A percentile compares a stretch with the other conserved stretches of the same genome.
Conservation (phyloP, 1,140 invertebrate species). For the Rhysida immarginata region DNA sequence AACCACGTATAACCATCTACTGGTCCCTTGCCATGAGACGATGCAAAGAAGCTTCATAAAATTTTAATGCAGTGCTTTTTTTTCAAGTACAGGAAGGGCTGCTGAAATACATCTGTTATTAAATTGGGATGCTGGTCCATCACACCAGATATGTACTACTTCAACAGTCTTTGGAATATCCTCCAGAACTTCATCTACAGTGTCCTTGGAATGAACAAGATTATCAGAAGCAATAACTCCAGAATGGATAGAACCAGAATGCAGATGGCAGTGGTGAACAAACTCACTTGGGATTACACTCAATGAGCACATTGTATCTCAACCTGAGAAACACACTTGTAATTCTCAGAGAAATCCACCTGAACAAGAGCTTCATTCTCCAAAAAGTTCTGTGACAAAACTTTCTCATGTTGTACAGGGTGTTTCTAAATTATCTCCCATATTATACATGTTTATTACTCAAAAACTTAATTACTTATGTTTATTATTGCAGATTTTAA, state of each 20-base stretch:
- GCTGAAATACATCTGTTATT: neutral
- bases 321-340: too few relatives aligned
- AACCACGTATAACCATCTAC: neutral
- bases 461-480: too few relatives aligned
- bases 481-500: too few relatives aligned
- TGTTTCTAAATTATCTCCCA: too few relatives aligned
- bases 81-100: neutral
- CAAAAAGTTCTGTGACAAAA: too few relatives aligned
- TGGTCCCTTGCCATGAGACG: constrained; percentile 26
- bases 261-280: neutral
- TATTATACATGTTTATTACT: too few relatives aligned
- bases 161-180: neutral
- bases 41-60: constrained; percentile 22
- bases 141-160: neutral
- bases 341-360: too few relatives aligned
- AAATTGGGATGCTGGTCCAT: too few relatives aligned
- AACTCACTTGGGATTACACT: too few relatives aligned
- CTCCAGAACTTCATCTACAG: neutral
- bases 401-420: too few relatives aligned
- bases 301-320: too few relatives aligned
- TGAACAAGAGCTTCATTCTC: too few relatives aligned
- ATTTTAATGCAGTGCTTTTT: neutral
- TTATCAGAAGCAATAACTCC: neutral
- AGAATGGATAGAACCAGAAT: neutral
- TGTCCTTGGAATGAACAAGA: neutral